phyloP scores from a whole-genome alignment of 1,140 invertebrate species.

The Fragariocoptes setiger region DNA sequence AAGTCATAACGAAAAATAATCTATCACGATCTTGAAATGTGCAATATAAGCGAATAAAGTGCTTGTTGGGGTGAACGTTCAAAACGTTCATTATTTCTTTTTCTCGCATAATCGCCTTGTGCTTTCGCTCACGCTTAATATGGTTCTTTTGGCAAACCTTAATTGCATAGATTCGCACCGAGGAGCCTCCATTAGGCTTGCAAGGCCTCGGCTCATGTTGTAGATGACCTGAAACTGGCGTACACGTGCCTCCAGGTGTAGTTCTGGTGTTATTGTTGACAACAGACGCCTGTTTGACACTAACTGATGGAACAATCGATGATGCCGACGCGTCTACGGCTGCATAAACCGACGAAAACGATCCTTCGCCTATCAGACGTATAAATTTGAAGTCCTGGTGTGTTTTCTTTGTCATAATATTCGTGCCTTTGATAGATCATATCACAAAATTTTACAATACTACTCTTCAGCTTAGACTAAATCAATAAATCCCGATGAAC shows the following conservation, averaged over 20 bases:
- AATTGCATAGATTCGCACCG: slow-evolving; percentile 76
- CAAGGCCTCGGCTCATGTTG: slow-evolving; percentile 1
- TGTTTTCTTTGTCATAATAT: slow-evolving; percentile 23
- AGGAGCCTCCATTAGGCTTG: slow-evolving; percentile 10
- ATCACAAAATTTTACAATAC: no score
- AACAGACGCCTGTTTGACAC: background rate
- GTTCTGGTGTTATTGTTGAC: background rate
- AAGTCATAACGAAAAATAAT: slow-evolving; percentile 83
- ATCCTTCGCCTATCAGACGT: slow-evolving; percentile 76
- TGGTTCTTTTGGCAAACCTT: slow-evolving; percentile 81
- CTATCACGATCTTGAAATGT: slow-evolving; percentile 80
- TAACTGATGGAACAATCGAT: background rate
- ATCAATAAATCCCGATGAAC: no score
- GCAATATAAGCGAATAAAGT: slow-evolving; percentile 70
- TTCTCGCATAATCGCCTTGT: slow-evolving; percentile 63
- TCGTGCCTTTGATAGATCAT: no score
- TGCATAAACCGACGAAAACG: slow-evolving; percentile 47
- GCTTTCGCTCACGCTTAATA: slow-evolving; percentile 68
- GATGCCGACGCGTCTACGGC: background rate
- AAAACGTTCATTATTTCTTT: slow-evolving; percentile 56
- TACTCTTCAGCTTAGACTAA: no score
- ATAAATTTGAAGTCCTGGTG: slow-evolving; percentile 76
- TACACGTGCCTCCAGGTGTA: background rate
- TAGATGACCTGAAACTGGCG: background rate
- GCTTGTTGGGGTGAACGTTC: slow-evolving; percentile 26